Evolutionary conservation across 23 tunicate species (phyloP), one percentile per base, ranked within the genome.

Genomic region (Clavelina lepadiformis): DNA sequence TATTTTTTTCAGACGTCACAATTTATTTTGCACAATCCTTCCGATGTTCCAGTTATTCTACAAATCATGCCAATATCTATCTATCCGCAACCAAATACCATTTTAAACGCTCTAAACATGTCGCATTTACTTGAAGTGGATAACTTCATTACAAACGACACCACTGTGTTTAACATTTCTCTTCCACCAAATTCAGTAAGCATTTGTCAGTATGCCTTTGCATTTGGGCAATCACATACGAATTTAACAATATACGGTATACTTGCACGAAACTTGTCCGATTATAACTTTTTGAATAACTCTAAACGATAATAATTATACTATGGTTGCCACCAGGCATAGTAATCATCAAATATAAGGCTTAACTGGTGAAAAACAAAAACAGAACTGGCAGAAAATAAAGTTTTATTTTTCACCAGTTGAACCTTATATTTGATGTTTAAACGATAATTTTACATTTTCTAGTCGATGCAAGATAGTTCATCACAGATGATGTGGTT

Each of bases 401-500:
- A 7, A 8, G 23, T 15, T 15, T 54, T 19, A 15, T 21, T 19
- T 15, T 15, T n/a, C n/a, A n/a, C n/a, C n/a, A n/a, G n/a, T n/a
- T n/a, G n/a, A n/a, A n/a, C n/a, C n/a, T n/a, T n/a, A 21, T 54
- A 54, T 21, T 15, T 33, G 13, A 20, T 22, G 22, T 53, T 71
- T 34, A 15, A 15, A 15, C n/a, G n/a, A n/a, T n/a, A n/a, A n/a
- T n/a, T n/a, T n/a, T n/a, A n/a, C n/a, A n/a, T 45, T 51, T 28
- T 71, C 24, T 57, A 86, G 95, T 63, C 75, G 6, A 31, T 77
- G 19, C 79, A 86, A 61, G 75, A 71, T 27, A 65, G 62, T 8
- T 58, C 77, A 32, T 65, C 91, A 30, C 95, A 86, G 47, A 86
- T 86, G 95, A 63, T 65, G 22, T 86, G 95, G 95, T 33, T 86